These are phyloP conservation scores for Xenus cinereus DNA, from an alignment of 2,113 vertebrate species.

Conservation along the genomic window DNA sequence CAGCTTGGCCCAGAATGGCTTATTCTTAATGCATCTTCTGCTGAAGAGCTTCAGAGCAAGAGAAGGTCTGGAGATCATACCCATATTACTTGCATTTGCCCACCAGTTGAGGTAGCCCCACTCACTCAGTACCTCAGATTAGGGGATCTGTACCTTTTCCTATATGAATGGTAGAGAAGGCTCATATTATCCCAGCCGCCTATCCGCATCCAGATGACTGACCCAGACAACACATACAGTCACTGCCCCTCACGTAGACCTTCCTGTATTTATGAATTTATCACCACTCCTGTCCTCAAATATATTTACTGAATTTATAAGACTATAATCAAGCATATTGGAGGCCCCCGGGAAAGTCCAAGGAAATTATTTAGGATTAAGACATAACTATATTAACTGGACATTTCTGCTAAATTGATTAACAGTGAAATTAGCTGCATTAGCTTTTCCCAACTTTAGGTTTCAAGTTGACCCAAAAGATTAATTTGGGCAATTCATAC, in stretches of 20 bases:
- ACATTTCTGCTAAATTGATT: neutral
- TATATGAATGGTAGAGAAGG: neutral
- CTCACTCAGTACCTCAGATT: neutral
- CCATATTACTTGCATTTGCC: neutral
- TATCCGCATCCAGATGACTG: neutral
- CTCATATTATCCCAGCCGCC: neutral
- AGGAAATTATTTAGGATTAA: slow-evolving; percentile 16
- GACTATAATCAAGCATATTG: neutral
- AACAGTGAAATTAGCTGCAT: neutral
- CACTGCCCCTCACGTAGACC: neutral
- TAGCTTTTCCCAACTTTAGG: neutral
- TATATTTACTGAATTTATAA: neutral
- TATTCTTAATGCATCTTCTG: neutral
- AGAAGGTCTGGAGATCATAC: neutral
- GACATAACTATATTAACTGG: neutral
- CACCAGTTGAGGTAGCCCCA: neutral
- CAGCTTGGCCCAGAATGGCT: neutral
- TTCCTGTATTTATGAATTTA: neutral
- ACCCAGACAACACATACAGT: neutral
- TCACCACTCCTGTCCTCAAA: neutral
- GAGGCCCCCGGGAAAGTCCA: neutral
- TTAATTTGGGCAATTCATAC: neutral
- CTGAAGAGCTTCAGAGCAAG: neutral
- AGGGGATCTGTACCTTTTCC: neutral
- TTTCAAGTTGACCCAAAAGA: slow-evolving; percentile 1